phyloP scores from a whole-genome alignment of 2,797 vertebrate genomes.

The Trichosurus vulpecula region DNA sequence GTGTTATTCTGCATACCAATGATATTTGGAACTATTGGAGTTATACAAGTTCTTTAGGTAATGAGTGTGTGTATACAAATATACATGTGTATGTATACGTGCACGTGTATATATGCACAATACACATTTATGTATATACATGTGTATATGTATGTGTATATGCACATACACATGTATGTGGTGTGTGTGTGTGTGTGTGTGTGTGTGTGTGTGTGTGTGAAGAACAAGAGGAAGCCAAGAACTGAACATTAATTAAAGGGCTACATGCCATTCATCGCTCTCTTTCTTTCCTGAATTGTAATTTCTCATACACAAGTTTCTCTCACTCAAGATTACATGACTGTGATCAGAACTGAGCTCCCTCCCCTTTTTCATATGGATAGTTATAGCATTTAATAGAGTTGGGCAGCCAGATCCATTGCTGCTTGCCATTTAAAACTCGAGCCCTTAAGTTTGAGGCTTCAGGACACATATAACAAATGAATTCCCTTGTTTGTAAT shows the following conservation, averaged over 20 bases:
- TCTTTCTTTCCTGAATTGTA: conserved; percentile 66
- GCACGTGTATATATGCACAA: neutral
- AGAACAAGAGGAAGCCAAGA: neutral
- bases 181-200: too few species aligned
- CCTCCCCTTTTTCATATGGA: conserved; percentile 63
- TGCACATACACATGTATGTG: too few species aligned
- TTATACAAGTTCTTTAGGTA: neutral
- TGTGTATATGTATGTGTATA: too few species aligned
- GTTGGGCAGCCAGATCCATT: neutral
- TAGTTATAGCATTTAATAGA: conserved; percentile 50
- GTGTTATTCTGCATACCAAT: neutral
- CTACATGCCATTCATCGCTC: conserved; percentile 32
- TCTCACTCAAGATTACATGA: conserved; percentile 72
- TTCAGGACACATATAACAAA: conserved; percentile 3
- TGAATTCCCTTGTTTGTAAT: conserved; percentile 1
- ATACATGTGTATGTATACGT: accelerated
- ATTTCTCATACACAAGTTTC: conserved; percentile 78
- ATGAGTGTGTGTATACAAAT: neutral
- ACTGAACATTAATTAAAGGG: neutral
- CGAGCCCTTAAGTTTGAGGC: neutral
- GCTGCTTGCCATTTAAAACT: neutral
- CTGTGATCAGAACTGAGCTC: conserved; percentile 64
- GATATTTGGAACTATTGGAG: neutral
- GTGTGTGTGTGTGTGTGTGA: neutral
- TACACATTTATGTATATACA: neutral